Conservation (phyloP, 2,888 invertebrate genomes). For the Monochamus alternatus region DNA sequence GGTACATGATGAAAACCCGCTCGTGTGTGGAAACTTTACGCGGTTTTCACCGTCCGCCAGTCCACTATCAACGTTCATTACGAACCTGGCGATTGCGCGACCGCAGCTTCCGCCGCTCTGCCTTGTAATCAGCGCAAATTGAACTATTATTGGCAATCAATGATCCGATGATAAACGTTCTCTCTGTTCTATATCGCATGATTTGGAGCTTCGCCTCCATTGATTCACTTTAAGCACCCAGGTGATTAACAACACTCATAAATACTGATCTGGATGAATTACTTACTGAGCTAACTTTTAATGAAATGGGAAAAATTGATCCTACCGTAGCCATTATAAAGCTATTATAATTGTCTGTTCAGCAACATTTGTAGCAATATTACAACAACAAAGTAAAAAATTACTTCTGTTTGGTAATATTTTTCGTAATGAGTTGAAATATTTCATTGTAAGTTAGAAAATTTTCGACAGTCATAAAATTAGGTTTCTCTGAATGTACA, state of each 20-base stretch:
- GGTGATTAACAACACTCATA: conserved; percentile 17
- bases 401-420: too few species aligned
- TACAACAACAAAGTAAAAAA: too few species aligned
- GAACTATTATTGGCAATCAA: conserved; percentile 70
- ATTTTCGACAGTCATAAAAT: too few species aligned
- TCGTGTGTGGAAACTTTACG: too few species aligned
- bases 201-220: conserved; percentile 34
- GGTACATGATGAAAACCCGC: too few species aligned
- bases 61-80: conserved; percentile 26
- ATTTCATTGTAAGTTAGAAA: too few species aligned
- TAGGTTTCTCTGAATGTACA: too few species aligned
- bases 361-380: too few species aligned
- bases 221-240: conserved; percentile 18
- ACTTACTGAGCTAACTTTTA: background rate
- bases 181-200: conserved; percentile 26
- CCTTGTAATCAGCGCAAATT: conserved; percentile 70
- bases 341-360: too few species aligned
- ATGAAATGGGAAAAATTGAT: background rate
- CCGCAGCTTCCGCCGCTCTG: conserved; percentile 68
- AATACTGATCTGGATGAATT: background rate
- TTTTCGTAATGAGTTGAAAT: too few species aligned
- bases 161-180: conserved; percentile 65
- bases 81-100: conserved; percentile 48
- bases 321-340: too few species aligned
- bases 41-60: conserved; percentile 21